These are phyloP conservation scores for Cavia porcellus DNA, from an alignment of 2,113 vertebrate genomes.

Conservation along the genomic window DNA sequence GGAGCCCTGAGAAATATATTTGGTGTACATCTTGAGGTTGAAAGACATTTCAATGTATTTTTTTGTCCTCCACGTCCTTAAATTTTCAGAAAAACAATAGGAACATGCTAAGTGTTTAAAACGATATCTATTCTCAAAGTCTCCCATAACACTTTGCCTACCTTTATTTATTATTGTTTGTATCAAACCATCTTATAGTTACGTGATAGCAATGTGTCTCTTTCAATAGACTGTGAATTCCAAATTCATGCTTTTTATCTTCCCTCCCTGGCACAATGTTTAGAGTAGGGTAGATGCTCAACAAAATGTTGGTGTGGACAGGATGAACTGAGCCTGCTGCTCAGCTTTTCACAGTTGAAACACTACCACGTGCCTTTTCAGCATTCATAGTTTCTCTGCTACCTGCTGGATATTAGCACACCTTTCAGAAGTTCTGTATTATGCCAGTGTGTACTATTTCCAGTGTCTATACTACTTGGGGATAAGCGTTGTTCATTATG, in stretches of 20 bases:
- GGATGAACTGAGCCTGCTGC: neutral
- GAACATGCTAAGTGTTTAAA: neutral
- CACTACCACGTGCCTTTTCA: neutral
- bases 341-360: constrained; percentile 18
- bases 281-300: neutral
- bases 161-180: neutral
- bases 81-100: neutral
- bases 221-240: neutral
- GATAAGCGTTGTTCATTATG: neutral
- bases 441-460: neutral
- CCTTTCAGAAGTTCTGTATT: neutral
- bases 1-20: neutral
- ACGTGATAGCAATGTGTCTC: neutral
- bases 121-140: neutral
- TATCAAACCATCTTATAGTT: neutral
- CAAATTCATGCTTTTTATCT: constrained; percentile 28
- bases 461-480: neutral
- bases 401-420: neutral
- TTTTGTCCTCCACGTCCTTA: constrained; percentile 19
- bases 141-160: neutral
- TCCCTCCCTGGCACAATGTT: neutral
- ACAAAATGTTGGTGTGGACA: neutral
- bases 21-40: neutral
- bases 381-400: neutral
- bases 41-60: constrained; percentile 1